Evolutionary conservation across 2,888 invertebrate genomes (phyloP).

Genomic region (Drosophila paracracens): DNA sequence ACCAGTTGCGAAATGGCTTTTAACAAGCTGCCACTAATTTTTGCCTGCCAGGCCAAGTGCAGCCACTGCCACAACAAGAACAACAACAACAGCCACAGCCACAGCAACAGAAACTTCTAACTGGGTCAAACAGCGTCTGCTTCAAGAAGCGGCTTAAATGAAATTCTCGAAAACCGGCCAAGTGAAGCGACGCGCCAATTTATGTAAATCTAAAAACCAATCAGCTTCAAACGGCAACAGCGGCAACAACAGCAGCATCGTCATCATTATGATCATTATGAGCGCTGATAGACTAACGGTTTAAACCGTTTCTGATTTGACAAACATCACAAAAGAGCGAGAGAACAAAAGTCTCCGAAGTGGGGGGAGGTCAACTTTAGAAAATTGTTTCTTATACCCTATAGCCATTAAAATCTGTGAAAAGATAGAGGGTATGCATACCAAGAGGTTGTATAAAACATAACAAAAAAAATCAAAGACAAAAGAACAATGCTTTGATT

Average conservation of each 20-base stretch:
- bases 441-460: not conserved
- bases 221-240: slow-evolving; percentile 66
- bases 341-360: not conserved
- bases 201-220: slow-evolving; percentile 76
- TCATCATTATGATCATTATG: slow-evolving; percentile 61
- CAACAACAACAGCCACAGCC: slow-evolving; percentile 16
- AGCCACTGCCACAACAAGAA: slow-evolving; percentile 14
- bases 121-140: slow-evolving; percentile 64
- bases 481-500: not conserved
- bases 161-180: slow-evolving; percentile 66
- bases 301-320: slow-evolving; percentile 64
- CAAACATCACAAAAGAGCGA: slow-evolving; percentile 34
- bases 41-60: slow-evolving; percentile 37
- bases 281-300: slow-evolving; percentile 68
- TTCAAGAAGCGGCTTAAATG: slow-evolving; percentile 51
- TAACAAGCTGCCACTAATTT: slow-evolving; percentile 75
- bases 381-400: slow-evolving; percentile 39
- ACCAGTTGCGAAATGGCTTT: slow-evolving; percentile 68
- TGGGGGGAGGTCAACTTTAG: slow-evolving; percentile 8
- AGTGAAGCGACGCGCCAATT: slow-evolving; percentile 72
- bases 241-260: slow-evolving; percentile 32
- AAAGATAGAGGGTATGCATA: not conserved
- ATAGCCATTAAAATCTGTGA: not conserved
- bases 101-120: slow-evolving; percentile 40
- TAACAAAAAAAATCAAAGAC: not conserved